phyloP scores from a whole-genome alignment of 2,888 invertebrate species.

The Microplitis manilae region DNA sequence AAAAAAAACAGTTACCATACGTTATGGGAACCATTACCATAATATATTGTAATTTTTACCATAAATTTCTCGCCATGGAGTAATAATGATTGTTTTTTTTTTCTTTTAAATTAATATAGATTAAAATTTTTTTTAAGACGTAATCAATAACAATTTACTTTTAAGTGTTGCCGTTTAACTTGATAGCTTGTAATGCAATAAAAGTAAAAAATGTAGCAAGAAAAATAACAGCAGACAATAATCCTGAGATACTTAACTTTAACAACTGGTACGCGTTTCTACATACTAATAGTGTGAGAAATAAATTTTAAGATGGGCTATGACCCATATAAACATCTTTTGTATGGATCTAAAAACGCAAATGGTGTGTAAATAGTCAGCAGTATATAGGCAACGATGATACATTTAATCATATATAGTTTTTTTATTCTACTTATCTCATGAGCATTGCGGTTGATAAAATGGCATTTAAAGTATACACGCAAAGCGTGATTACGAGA shows the following conservation, averaged over 20 bases:
- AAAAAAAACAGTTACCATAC: too few species aligned
- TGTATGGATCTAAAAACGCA: slow-evolving; percentile 9
- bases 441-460: slow-evolving; percentile 33
- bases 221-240: background rate
- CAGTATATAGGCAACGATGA: background rate
- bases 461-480: slow-evolving; percentile 27
- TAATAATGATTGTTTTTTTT: too few species aligned
- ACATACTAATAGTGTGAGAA: slow-evolving; percentile 40
- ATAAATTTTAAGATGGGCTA: slow-evolving; percentile 4
- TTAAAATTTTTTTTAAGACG: background rate
- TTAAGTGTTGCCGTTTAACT: slow-evolving; percentile 49
- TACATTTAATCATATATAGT: slow-evolving; percentile 13
- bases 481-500: background rate
- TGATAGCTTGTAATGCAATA: slow-evolving; percentile 46
- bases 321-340: slow-evolving; percentile 10
- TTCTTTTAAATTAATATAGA: background rate
- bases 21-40: too few species aligned
- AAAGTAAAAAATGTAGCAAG: slow-evolving; percentile 28
- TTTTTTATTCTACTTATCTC: slow-evolving; percentile 16
- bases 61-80: too few species aligned
- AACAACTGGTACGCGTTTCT: slow-evolving; percentile 40
- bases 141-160: slow-evolving; percentile 9
- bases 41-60: too few species aligned
- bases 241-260: slow-evolving; percentile 32
- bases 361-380: slow-evolving; percentile 23